Base-by-base conservation (phyloP, 2,888 invertebrate species). In the Caenorhabditis doughertyi region DNA sequence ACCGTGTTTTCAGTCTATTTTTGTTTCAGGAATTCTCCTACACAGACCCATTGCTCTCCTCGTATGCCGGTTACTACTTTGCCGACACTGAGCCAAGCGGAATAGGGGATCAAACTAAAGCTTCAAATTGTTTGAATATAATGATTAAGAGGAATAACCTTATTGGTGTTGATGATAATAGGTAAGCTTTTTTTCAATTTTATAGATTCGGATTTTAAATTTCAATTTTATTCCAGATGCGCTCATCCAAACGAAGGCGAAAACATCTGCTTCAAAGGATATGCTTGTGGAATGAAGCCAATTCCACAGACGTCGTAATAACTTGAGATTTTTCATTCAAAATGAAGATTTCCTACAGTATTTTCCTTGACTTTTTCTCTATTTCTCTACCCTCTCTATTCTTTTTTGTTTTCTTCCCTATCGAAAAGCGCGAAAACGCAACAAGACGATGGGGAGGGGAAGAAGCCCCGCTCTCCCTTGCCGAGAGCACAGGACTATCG, bases 261-360 rank as follows among this genome's bases (percentile, higher is more conserved):
- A 1, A 23, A 58, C 4, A 2, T 58, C 13, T 58, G 58, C 13
- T 58, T 39, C 23, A 35, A 39, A 35, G 58, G 58, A 35, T 39
- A 39, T 13, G 58, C 16, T 7, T 58, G 58, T 39, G 58, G 58
- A 35, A 13, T 58, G 18, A 35, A 58, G 16, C 58, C 58, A 27
- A 53, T 7, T 13, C 9, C 32, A 32, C 32, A n/a, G n/a, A n/a
- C n/a, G n/a, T n/a, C n/a, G n/a, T n/a, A n/a, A n/a, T n/a, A n/a
- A n/a, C n/a, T n/a, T n/a, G n/a, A n/a, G n/a, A n/a, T n/a, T n/a
- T n/a, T n/a, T n/a, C n/a, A n/a, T n/a, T n/a, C n/a, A n/a, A n/a
- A n/a, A n/a, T n/a, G n/a, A n/a, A n/a, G n/a, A n/a, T n/a, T n/a
- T n/a, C n/a, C 13, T 39, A 39, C 39, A 39, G 39, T 39, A 39